These are phyloP conservation scores for Cabera pusaria DNA, from an alignment of 2,888 invertebrate genomes.

Conservation along the genomic window DNA sequence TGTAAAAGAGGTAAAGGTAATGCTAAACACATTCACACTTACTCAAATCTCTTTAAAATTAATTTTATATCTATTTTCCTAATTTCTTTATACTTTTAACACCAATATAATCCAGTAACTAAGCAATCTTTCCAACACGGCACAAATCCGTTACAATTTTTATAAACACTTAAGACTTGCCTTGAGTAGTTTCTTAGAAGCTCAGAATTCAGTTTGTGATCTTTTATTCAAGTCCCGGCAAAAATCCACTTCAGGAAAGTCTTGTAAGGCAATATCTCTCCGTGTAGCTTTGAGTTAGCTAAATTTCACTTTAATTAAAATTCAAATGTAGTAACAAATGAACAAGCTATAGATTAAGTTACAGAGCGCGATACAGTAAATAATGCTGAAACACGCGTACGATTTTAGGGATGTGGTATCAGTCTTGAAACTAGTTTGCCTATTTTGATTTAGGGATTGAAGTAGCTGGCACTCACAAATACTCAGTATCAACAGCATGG, in stretches of 20 bases:
- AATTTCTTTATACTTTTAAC: too few relatives aligned
- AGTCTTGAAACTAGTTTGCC: slow-evolving; percentile 3
- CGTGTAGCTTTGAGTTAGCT: slow-evolving; percentile 7
- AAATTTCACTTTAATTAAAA: slow-evolving; percentile 23
- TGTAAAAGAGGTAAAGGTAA: too few relatives aligned
- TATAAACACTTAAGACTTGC: slow-evolving; percentile 7
- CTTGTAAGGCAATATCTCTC: slow-evolving; percentile 1
- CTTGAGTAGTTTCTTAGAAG: slow-evolving; percentile 8
- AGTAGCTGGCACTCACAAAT: too few relatives aligned
- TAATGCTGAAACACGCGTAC: slow-evolving; percentile 16
- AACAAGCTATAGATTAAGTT: slow-evolving; percentile 24
- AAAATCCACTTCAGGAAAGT: slow-evolving; percentile 1
- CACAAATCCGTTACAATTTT: slow-evolving; percentile 4
- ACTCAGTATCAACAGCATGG: too few relatives aligned
- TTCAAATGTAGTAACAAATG: slow-evolving; percentile 19
- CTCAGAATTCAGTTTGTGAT: slow-evolving; percentile 11
- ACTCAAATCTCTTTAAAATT: too few relatives aligned
- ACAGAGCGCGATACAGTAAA: slow-evolving; percentile 24
- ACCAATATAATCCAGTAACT: too few relatives aligned
- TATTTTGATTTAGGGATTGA: too few relatives aligned
- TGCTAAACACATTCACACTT: too few relatives aligned
- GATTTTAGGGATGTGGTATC: slow-evolving; percentile 14
- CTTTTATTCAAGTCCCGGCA: slow-evolving; percentile 15
- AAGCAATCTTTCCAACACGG: too few relatives aligned
- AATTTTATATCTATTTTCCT: too few relatives aligned